phyloP scores from a whole-genome alignment of 2,888 invertebrate genomes.

The Lobophora halterata region DNA sequence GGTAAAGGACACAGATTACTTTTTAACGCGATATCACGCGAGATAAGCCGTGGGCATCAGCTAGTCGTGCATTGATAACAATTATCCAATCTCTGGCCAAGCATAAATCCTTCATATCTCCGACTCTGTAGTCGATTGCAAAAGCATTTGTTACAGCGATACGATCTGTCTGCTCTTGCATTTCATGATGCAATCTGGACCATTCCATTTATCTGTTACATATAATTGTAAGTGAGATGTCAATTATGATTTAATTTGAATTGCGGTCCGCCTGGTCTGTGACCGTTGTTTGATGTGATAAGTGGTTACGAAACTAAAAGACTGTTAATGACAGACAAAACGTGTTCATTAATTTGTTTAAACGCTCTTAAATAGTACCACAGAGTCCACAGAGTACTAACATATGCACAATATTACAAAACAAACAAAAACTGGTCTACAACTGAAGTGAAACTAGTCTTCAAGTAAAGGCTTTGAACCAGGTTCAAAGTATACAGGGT shows the following conservation, averaged over 20 bases:
- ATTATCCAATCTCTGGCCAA: not conserved
- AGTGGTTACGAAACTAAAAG: not conserved
- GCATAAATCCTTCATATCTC: slow-evolving; percentile 8
- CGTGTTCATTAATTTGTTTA: too few species aligned
- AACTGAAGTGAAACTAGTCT: too few species aligned
- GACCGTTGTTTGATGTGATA: slow-evolving; percentile 1
- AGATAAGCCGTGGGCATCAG: too few species aligned
- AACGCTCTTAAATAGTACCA: too few species aligned
- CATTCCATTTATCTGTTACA: slow-evolving; percentile 4
- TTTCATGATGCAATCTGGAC: slow-evolving; percentile 13
- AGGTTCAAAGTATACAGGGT: too few species aligned
- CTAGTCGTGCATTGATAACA: not conserved
- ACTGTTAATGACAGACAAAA: too few species aligned
- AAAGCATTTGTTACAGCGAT: slow-evolving; percentile 18
- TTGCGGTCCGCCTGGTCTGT: slow-evolving; percentile 1
- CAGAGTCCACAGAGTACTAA: too few species aligned
- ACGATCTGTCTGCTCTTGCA: slow-evolving; percentile 15
- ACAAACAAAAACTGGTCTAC: too few species aligned
- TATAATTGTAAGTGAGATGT: slow-evolving; percentile 6
- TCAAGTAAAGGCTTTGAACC: too few species aligned
- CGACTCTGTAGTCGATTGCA: slow-evolving; percentile 18
- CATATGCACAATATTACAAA: too few species aligned
- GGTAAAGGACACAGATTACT: too few species aligned
- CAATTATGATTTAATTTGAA: slow-evolving; percentile 9
- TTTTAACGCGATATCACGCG: too few species aligned